Conservation (phyloP, 2,797 vertebrate species). For the Phrynocephalus guinanensis region DNA sequence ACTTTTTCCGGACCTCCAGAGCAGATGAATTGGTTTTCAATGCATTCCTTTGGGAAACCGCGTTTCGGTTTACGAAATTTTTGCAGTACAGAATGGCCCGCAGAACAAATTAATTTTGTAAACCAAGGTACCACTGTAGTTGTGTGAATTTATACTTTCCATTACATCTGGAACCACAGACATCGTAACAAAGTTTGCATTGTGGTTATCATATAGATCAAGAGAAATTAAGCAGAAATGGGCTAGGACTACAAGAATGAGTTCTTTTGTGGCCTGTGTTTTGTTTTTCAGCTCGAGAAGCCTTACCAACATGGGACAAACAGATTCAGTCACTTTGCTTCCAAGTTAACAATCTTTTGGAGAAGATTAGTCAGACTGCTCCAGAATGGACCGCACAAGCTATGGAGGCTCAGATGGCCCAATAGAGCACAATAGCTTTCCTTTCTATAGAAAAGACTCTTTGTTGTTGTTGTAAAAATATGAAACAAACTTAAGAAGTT, state of each 20-base stretch:
- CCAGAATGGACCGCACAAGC: conserved; percentile 97
- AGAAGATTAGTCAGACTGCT: conserved; percentile 94
- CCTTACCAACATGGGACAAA: conserved; percentile 98
- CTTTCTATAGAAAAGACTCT: conserved; percentile 28
- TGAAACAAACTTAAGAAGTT: conserved; percentile 44
- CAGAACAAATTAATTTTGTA: too few species aligned
- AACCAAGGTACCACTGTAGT: too few species aligned
- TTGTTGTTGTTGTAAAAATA: conserved; percentile 45
- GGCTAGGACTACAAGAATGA: neutral
- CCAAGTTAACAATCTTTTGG: conserved; percentile 97
- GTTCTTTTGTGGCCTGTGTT: neutral
- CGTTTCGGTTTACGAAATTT: too few species aligned
- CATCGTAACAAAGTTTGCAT: neutral
- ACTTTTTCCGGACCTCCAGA: too few species aligned
- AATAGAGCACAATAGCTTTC: conserved; percentile 76
- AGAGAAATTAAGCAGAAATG: neutral
- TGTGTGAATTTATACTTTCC: neutral
- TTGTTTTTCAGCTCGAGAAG: conserved; percentile 87
- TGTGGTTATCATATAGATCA: neutral
- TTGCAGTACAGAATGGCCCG: too few species aligned
- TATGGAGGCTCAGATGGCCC: conserved; percentile 97
- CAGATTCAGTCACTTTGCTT: conserved; percentile 99
- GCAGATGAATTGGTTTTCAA: too few species aligned
- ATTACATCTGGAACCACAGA: neutral
- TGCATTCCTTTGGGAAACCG: too few species aligned